Conservation (phyloP, 30 jellyfish, hydroid and myxozoan genomes). For the Mastigias papua region DNA sequence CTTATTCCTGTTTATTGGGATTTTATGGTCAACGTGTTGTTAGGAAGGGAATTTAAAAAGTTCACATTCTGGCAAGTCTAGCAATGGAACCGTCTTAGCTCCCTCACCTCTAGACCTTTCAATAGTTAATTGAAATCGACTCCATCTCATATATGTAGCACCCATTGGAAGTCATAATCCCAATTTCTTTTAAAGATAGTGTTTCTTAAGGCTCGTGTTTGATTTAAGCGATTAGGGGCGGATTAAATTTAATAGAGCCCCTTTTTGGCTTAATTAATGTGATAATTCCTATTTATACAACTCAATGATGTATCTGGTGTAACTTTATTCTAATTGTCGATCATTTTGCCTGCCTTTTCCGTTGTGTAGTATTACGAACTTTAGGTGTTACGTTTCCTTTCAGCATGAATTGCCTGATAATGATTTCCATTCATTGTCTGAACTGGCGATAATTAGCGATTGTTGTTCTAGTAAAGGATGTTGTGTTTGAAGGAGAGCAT, state of each 20-base stretch:
- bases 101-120: no score
- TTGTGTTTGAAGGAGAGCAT: no score
- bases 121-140: no score
- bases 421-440: no score
- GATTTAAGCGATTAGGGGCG: not conserved
- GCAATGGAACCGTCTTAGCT: no score
- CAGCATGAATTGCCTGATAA: not conserved
- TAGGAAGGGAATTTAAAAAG: no score
- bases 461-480: no score
- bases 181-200: not conserved
- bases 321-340: not conserved
- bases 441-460: no score
- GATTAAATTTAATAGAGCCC: not conserved
- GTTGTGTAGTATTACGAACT: not conserved
- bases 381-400: not conserved
- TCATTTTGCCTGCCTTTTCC: not conserved
- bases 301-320: not conserved
- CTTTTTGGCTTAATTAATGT: not conserved
- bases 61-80: no score
- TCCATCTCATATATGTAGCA: not conserved
- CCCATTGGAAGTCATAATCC: not conserved
- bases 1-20: no score
- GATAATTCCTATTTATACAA: not conserved
- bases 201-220: not conserved
- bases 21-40: no score